Percentiles rank a stretch among this genome's conserved stretches.
Conservation (phyloP, 2,797 vertebrate species). For the Thaleichthys pacificus region DNA sequence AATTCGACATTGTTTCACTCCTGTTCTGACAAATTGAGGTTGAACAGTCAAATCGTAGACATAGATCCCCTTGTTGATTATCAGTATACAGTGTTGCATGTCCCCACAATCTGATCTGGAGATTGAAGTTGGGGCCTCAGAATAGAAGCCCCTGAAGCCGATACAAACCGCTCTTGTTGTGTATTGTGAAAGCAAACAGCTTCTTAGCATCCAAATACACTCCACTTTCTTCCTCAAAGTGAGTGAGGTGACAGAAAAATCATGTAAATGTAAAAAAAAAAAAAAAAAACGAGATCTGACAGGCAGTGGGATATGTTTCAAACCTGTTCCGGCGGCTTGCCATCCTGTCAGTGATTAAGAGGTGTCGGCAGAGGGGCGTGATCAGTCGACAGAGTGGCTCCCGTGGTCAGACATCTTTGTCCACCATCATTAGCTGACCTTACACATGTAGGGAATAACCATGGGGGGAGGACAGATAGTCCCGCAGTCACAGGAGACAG, state of each 20-base stretch:
- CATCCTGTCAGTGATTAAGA: slow-evolving; percentile 71
- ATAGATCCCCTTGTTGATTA: not conserved
- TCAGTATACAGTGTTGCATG: not conserved
- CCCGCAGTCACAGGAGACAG: slow-evolving; percentile 66
- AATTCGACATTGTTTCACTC: slow-evolving; percentile 3
- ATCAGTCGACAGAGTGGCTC: slow-evolving; percentile 64
- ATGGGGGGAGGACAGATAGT: slow-evolving; percentile 68
- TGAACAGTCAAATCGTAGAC: slow-evolving; percentile 1
- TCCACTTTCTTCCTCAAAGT: not conserved
- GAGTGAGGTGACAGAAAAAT: not conserved
- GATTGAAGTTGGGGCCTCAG: not conserved
- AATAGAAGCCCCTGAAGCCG: not conserved
- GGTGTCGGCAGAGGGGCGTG: slow-evolving; percentile 61
- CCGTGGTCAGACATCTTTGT: slow-evolving; percentile 70
- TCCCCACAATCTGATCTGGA: not conserved
- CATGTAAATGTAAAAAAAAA: not conserved
- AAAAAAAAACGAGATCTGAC: not conserved
- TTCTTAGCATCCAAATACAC: not conserved
- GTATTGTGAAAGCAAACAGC: not conserved
- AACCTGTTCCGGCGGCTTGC: slow-evolving; percentile 68
- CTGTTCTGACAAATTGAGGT: not conserved
- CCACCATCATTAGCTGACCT: slow-evolving; percentile 78
- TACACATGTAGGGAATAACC: slow-evolving; percentile 68
- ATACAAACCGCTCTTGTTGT: not conserved
- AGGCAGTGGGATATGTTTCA: slow-evolving; percentile 55